Conservation (phyloP, 2,797 vertebrate genomes). For the Melanotaenia parkinsoni region DNA sequence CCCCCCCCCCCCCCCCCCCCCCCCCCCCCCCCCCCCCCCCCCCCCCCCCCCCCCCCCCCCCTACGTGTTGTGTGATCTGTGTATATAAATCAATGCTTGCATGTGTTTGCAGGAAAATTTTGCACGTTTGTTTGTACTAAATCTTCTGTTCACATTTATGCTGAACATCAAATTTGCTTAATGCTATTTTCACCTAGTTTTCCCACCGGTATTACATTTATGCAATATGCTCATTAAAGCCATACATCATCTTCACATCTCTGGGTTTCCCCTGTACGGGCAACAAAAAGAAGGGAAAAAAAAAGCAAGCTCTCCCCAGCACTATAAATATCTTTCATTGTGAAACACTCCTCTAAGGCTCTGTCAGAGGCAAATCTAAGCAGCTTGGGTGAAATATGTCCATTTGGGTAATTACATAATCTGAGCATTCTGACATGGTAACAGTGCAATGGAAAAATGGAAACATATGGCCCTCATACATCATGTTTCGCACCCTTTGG, state of each 20-base stretch:
- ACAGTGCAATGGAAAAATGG: slow-evolving; percentile 45
- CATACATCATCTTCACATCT: slow-evolving; percentile 69
- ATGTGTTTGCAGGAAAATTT: slow-evolving; percentile 7
- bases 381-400: slow-evolving; percentile 52
- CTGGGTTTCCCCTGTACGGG: slow-evolving; percentile 63
- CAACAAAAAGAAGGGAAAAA: slow-evolving; percentile 1
- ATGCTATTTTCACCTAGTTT: slow-evolving; percentile 48
- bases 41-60: no score
- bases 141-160: slow-evolving; percentile 16
- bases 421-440: slow-evolving; percentile 41
- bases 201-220: slow-evolving; percentile 62
- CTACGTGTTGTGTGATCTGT: slow-evolving; percentile 20
- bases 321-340: slow-evolving; percentile 68
- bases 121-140: slow-evolving; percentile 11
- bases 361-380: slow-evolving; percentile 56
- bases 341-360: slow-evolving; percentile 59
- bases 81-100: slow-evolving; percentile 30
- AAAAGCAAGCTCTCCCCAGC: slow-evolving; percentile 19
- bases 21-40: no score
- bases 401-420: slow-evolving; percentile 61
- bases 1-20: no score
- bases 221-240: slow-evolving; percentile 71
- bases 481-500: slow-evolving; percentile 32
- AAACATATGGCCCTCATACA: slow-evolving; percentile 20
- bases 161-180: slow-evolving; percentile 42